Evolutionary conservation across 2,888 invertebrate genomes (phyloP), one percentile per base, ranked within the genome.

Genomic region (Leucophenga maculata): DNA sequence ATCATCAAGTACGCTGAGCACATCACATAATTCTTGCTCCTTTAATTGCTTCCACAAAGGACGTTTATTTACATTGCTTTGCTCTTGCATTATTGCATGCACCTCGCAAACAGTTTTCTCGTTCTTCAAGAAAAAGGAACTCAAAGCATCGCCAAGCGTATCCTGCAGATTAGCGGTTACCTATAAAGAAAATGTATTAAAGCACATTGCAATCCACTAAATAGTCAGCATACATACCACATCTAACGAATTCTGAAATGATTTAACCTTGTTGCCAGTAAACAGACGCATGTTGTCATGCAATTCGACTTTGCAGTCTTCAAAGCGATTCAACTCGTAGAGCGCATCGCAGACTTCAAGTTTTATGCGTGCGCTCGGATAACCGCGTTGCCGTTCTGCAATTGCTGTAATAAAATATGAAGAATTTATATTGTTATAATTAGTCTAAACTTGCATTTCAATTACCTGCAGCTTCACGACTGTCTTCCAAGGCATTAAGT

Each of bases 271-370:
- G 44, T 83, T 79, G 4, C 86, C 86, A n/a, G 65, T 72, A 69
- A 85, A 86, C 16, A 79, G 71, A 0, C 78, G 77, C 0, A 77
- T 76, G 66, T 83, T 84, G 31, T 87, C 78, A 60, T 82, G 83
- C n/a, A 86, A 32, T 26, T 83, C 78, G 1, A 81, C 77, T 65
- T 86, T 85, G 11, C 80, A 74, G 31, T 79, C 77, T 74, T 87
- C 88, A 65, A 87, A 84, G 31, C 78, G 76, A 64, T 87, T 87
- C 8, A 85, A 65, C 66, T 87, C 82, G 54, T 85, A 86, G 1
- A 85, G 67, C 0, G 84, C 85, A 77, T 87, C 82, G 69, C 86
- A 87, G 8, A 82, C 78, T 77, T 87, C 85, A 68, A 87, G 69
- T 65, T 84, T 86, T 14, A 83, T 75, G 0, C 83, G 79, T 2